These are phyloP conservation scores for Ceratina australensis DNA, from an alignment of 1,140 invertebrate genomes.

Conservation along the genomic window DNA sequence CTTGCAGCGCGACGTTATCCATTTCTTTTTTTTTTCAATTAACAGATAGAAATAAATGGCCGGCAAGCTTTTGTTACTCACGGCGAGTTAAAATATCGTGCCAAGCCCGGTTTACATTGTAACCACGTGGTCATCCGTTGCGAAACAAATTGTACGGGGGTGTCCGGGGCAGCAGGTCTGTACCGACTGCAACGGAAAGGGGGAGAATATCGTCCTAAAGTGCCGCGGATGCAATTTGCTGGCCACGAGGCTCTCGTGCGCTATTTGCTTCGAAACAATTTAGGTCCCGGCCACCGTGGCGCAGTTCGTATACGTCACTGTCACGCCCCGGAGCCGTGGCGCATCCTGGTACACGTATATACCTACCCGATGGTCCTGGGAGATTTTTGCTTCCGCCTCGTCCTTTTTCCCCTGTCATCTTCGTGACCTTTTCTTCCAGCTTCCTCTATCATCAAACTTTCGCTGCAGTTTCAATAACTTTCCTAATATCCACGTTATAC, in stretches of 20 bases:
- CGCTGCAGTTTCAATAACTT: too few relatives aligned
- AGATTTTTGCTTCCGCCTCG: constrained; percentile 42
- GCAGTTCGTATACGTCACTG: constrained; percentile 54
- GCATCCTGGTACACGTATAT: background rate
- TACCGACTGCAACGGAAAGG: background rate
- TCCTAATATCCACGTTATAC: too few relatives aligned
- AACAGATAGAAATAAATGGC: background rate
- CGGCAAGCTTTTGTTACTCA: background rate
- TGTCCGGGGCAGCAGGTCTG: background rate
- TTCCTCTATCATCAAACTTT: background rate
- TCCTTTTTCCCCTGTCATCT: constrained; percentile 7
- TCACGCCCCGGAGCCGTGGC: constrained; percentile 32
- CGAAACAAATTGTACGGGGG: constrained; percentile 38
- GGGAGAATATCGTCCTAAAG: constrained; percentile 33
- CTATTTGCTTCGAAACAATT: constrained; percentile 61
- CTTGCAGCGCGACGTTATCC: background rate
- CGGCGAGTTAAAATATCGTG: too few relatives aligned
- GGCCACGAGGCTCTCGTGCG: constrained; percentile 25
- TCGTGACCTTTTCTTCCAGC: background rate
- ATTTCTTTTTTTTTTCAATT: background rate
- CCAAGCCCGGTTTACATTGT: background rate
- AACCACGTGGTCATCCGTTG: constrained; percentile 22
- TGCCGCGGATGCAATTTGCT: constrained; percentile 44
- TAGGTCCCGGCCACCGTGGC: constrained; percentile 44
- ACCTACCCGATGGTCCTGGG: constrained; percentile 6